Percentiles rank a stretch among this genome's conserved stretches.
These are phyloP conservation scores for Onychomys arenicola DNA, from an alignment of 2,797 vertebrate species.

Conservation along the genomic window DNA sequence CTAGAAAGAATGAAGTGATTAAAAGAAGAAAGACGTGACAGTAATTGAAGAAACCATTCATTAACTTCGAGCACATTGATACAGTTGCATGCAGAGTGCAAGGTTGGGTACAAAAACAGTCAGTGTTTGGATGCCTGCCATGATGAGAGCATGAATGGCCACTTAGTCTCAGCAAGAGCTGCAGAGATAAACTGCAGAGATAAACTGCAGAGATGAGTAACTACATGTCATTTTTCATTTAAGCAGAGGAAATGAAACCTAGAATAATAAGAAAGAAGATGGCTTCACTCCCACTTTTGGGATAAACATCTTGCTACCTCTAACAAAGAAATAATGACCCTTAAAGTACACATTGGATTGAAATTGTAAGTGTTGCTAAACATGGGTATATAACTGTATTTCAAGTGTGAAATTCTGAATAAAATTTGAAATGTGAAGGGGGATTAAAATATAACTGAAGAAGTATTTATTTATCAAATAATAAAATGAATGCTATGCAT, in stretches of 20 bases:
- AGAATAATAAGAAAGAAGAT: background rate
- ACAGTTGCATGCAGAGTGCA: background rate
- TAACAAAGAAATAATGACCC: background rate
- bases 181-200: no score
- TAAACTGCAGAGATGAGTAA: no score
- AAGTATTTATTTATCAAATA: background rate
- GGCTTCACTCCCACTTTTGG: background rate
- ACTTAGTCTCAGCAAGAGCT: background rate
- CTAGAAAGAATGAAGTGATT: background rate
- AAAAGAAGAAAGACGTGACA: slow-evolving; percentile 27
- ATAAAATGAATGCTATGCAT: background rate
- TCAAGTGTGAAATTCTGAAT: background rate
- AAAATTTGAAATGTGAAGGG: background rate
- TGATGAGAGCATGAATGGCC: background rate
- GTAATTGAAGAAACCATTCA: slow-evolving; percentile 36
- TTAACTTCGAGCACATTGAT: background rate
- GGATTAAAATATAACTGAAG: background rate
- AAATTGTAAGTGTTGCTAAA: background rate
- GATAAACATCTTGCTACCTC: background rate
- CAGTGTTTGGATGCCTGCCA: background rate
- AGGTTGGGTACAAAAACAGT: background rate
- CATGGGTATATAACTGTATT: background rate
- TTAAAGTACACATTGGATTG: background rate
- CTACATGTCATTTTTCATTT: background rate
- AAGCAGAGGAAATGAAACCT: background rate